phyloP scores from a whole-genome alignment of 2,888 invertebrate species.

The Embidobia sp. region DNA sequence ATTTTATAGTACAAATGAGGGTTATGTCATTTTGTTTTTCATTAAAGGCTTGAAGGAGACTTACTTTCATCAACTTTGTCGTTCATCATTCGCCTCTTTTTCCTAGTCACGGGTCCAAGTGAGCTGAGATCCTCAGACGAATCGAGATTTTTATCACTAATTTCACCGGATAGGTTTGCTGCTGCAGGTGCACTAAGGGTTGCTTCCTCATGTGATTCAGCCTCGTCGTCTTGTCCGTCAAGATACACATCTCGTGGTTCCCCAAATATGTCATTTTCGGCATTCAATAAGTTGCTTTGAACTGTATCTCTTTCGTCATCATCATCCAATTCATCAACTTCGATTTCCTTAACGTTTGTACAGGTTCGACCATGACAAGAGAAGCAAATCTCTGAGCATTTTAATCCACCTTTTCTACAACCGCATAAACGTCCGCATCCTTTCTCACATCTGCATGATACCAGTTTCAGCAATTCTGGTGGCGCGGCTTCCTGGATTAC shows the following conservation, averaged over 20 bases:
- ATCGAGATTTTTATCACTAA: neutral
- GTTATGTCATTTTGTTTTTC: neutral
- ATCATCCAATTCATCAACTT: conserved; percentile 1
- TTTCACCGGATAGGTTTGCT: conserved; percentile 1
- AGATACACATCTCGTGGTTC: neutral
- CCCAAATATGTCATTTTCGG: conserved; percentile 1
- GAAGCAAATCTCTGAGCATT: conserved; percentile 2
- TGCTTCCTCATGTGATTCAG: neutral
- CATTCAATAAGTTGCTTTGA: neutral
- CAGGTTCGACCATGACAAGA: conserved; percentile 4
- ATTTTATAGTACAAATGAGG: no score
- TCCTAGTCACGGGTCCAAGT: neutral
- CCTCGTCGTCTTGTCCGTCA: neutral
- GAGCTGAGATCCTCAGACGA: neutral
- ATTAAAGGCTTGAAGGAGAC: neutral
- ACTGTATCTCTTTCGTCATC: neutral
- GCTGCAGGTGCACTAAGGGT: neutral
- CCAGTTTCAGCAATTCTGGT: conserved; percentile 1
- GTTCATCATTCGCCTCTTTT: conserved; percentile 1
- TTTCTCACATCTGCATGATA: conserved; percentile 11
- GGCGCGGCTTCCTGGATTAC: conserved; percentile 6
- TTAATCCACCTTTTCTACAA: conserved; percentile 10
- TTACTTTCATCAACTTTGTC: neutral
- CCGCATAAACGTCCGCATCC: conserved; percentile 2
- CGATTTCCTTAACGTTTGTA: neutral